These are phyloP conservation scores for Atherinosoma microstoma DNA, from an alignment of 2,797 vertebrate species.

Conservation along the genomic window DNA sequence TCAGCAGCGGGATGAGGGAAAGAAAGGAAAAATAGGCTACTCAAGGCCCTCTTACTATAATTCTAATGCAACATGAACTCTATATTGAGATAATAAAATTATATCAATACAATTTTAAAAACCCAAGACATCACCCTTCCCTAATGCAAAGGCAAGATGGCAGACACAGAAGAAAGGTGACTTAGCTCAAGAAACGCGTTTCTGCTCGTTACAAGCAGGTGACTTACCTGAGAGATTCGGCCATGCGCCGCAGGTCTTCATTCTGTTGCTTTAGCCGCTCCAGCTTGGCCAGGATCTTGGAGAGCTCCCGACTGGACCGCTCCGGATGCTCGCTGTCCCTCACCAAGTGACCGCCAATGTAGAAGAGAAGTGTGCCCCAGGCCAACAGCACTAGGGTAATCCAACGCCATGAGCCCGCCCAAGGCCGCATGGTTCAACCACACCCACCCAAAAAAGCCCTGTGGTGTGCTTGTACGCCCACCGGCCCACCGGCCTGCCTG, in stretches of 20 bases:
- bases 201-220: not conserved
- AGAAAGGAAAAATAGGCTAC: too few relatives aligned
- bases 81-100: too few relatives aligned
- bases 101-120: too few relatives aligned
- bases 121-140: too few relatives aligned
- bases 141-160: not conserved
- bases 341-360: conserved; percentile 97
- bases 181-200: not conserved
- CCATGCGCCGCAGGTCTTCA: conserved; percentile 96
- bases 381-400: conserved; percentile 98
- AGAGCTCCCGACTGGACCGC: conserved; percentile 94
- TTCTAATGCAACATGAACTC: too few relatives aligned
- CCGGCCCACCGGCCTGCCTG: conserved; percentile 54
- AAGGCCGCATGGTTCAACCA: conserved; percentile 92
- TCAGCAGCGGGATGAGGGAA: too few relatives aligned
- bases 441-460: conserved; percentile 43
- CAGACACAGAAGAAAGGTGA: not conserved
- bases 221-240: conserved; percentile 93
- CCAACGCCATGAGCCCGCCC: conserved; percentile 99
- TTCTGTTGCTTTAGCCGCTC: conserved; percentile 99
- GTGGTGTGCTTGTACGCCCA: conserved; percentile 61
- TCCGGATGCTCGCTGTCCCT: conserved; percentile 95
- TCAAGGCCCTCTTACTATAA: too few relatives aligned
- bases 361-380: conserved; percentile 97
- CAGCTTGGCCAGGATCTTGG: conserved; percentile 96